phyloP scores from a whole-genome alignment of 92 coral and sea anemone species.

The Zoanthus solanderi region DNA sequence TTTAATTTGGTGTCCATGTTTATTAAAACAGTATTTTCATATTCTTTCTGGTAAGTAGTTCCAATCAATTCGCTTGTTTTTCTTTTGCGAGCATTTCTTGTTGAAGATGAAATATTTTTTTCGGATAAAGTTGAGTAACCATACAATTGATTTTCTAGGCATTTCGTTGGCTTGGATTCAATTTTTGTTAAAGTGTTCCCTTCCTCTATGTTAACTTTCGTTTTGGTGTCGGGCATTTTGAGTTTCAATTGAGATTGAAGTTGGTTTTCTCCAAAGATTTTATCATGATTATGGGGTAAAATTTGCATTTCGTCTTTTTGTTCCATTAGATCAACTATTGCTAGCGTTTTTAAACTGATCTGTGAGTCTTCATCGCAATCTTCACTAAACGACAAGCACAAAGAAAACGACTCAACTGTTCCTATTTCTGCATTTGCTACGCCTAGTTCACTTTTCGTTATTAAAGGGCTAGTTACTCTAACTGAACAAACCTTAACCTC shows the following conservation, averaged over 20 bases:
- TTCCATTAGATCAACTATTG: constrained; percentile 69
- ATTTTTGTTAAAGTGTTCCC: background rate
- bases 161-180: background rate
- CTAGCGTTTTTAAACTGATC: constrained; percentile 65
- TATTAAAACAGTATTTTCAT: background rate
- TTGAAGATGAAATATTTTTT: background rate
- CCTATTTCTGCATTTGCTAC: background rate
- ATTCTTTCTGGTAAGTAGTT: background rate
- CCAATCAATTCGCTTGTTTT: background rate
- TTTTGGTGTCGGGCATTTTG: background rate
- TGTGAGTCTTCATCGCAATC: constrained; percentile 78
- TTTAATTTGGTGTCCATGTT: background rate
- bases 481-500: background rate
- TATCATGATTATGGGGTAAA: constrained; percentile 5
- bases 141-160: background rate
- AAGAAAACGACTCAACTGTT: constrained; percentile 72
- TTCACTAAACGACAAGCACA: constrained; percentile 76
- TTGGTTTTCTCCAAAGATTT: background rate
- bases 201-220: background rate
- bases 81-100: constrained; percentile 10
- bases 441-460: background rate
- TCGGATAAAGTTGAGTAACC: background rate
- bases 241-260: background rate
- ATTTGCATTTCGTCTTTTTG: constrained; percentile 44
- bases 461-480: background rate